These are phyloP conservation scores for Monochamus alternatus DNA, from an alignment of 2,888 invertebrate genomes.

Conservation along the genomic window DNA sequence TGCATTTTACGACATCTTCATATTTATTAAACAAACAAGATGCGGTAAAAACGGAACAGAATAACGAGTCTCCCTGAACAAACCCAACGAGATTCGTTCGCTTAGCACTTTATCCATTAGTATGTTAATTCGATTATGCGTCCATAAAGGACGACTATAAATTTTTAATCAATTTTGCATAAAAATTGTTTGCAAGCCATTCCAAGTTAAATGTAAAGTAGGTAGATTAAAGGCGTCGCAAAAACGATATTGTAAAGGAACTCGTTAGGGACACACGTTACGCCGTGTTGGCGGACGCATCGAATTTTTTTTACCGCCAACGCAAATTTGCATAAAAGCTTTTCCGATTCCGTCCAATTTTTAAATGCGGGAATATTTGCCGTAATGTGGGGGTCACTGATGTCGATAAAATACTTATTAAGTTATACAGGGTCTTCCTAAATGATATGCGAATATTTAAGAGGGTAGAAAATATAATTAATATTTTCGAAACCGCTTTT, in stretches of 20 bases:
- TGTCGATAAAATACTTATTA: no score
- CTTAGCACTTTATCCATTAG: not conserved
- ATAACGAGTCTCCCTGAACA: no score
- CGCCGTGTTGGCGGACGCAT: not conserved
- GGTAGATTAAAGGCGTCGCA: slow-evolving; percentile 17
- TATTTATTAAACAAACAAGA: no score
- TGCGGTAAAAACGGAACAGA: no score
- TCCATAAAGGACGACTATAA: not conserved
- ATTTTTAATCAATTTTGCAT: slow-evolving; percentile 24
- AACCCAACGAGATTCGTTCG: not conserved
- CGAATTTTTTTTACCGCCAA: not conserved
- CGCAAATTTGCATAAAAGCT: slow-evolving; percentile 13
- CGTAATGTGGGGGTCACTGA: no score
- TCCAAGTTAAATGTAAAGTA: slow-evolving; percentile 1
- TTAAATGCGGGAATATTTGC: no score
- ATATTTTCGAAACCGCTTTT: no score
- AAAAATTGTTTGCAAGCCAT: slow-evolving; percentile 16
- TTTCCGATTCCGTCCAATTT: not conserved
- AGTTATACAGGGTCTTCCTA: no score
- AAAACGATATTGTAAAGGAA: slow-evolving; percentile 2
- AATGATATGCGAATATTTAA: no score
- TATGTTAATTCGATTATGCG: slow-evolving; percentile 7
- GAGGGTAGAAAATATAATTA: no score
- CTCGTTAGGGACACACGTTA: not conserved
- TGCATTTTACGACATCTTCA: no score